A percentile compares a stretch with the other conserved stretches of the same genome.
Evolutionary conservation across 1,140 invertebrate species (phyloP).

Genomic region (Cydia splendana): DNA sequence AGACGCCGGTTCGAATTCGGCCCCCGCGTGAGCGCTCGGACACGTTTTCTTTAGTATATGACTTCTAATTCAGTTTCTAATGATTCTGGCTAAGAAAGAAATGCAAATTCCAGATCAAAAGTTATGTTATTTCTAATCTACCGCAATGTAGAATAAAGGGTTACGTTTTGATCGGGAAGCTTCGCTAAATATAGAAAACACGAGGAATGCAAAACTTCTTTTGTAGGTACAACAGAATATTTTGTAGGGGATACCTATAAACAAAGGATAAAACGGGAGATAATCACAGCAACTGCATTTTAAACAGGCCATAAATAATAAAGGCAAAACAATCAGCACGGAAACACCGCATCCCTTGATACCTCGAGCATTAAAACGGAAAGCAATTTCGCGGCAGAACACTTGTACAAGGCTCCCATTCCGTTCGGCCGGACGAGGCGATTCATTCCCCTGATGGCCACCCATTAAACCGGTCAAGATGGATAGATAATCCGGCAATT

Average conservation of each 20-base stretch:
- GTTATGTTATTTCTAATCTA: too few relatives aligned
- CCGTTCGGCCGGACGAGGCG: slow-evolving; percentile 51
- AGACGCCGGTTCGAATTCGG: too few relatives aligned
- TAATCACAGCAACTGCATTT: slow-evolving; percentile 25
- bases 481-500: slow-evolving; percentile 76
- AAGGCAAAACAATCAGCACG: slow-evolving; percentile 45
- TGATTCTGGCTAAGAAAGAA: too few relatives aligned
- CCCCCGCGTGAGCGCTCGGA: too few relatives aligned
- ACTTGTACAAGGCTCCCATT: slow-evolving; percentile 55
- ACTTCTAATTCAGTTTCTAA: too few relatives aligned
- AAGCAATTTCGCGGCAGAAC: slow-evolving; percentile 60
- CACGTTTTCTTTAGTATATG: too few relatives aligned
- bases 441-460: slow-evolving; percentile 75
- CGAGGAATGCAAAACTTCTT: not conserved
- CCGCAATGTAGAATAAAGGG: too few relatives aligned
- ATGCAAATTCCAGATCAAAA: too few relatives aligned
- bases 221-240: slow-evolving; percentile 13
- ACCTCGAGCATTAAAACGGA: slow-evolving; percentile 54
- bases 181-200: too few relatives aligned
- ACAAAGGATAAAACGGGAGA: slow-evolving; percentile 12
- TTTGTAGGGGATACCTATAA: not conserved
- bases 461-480: slow-evolving; percentile 74
- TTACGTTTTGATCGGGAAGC: not conserved
- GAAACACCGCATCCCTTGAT: slow-evolving; percentile 46
- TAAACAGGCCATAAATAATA: slow-evolving; percentile 39